Percentiles rank a stretch among this genome's conserved stretches.
phyloP scores from a whole-genome alignment of 2,113 vertebrate genomes.

The Onychostoma macrolepis region DNA sequence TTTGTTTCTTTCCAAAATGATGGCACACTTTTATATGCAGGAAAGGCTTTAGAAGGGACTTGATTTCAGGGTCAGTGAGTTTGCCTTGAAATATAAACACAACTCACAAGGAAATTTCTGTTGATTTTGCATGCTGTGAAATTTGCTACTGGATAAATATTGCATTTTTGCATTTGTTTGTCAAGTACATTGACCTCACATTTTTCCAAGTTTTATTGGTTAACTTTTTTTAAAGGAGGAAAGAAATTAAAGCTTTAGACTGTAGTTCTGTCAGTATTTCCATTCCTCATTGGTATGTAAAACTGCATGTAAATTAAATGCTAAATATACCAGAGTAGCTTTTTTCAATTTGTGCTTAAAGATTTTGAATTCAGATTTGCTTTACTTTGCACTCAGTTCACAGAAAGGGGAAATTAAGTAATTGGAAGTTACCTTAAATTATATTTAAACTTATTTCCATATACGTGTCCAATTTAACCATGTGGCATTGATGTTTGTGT shows the following conservation, averaged over 20 bases:
- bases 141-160: constrained; percentile 53
- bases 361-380: not conserved
- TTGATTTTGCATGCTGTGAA: constrained; percentile 61
- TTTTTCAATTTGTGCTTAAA: not conserved
- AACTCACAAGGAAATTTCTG: not conserved
- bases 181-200: constrained; percentile 42
- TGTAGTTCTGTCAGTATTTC: constrained; percentile 8
- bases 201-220: constrained; percentile 33
- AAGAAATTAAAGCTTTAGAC: constrained; percentile 36
- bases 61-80: not conserved
- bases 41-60: constrained; percentile 17
- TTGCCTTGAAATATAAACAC: not conserved
- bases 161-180: constrained; percentile 52
- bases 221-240: constrained; percentile 26
- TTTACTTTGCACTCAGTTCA: constrained; percentile 22
- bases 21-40: constrained; percentile 5
- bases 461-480: not conserved
- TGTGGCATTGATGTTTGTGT: not conserved
- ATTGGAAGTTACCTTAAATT: not conserved
- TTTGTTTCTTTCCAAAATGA: constrained; percentile 10
- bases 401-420: not conserved
- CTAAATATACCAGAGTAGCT: constrained; percentile 20
- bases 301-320: constrained; percentile 43
- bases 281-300: constrained; percentile 30
- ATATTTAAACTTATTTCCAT: not conserved